Conservation (phyloP, 2,888 invertebrate genomes). For the Pandemis corylana region DNA sequence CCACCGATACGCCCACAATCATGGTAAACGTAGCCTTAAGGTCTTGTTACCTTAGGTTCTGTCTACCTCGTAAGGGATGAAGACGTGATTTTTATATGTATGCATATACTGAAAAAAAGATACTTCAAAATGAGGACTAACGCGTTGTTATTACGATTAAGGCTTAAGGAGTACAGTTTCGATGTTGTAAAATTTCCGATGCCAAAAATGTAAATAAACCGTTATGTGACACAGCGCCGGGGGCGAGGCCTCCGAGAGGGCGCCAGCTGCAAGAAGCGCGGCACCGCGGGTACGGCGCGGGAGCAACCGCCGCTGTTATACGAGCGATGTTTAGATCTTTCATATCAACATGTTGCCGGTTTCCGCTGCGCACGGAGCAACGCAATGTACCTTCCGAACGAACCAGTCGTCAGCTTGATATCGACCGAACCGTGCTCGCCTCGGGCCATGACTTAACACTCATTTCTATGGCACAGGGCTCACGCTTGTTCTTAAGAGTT, state of each 20-base stretch:
- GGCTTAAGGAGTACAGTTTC: not conserved
- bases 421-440: constrained; percentile 54
- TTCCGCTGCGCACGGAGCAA: constrained; percentile 36
- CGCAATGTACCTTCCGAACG: constrained; percentile 37
- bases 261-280: constrained; percentile 3
- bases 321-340: constrained; percentile 64
- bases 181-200: not conserved
- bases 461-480: constrained; percentile 73
- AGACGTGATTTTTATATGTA: too few relatives aligned
- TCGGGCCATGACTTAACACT: constrained; percentile 64
- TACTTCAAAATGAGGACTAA: too few relatives aligned
- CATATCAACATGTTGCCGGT: constrained; percentile 37
- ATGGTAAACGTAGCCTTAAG: too few relatives aligned
- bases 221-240: constrained; percentile 31
- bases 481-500: constrained; percentile 66
- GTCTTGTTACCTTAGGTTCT: too few relatives aligned
- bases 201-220: constrained; percentile 19
- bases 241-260: constrained; percentile 23
- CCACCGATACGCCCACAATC: too few relatives aligned
- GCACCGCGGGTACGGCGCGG: constrained; percentile 54
- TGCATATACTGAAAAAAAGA: not conserved
- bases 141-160: not conserved
- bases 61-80: too few relatives aligned
- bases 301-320: constrained; percentile 61
- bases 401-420: constrained; percentile 58